Percentiles rank a stretch among this genome's conserved stretches.
phyloP scores from a whole-genome alignment of 2,888 invertebrate species.

The Xanthia icteritia region DNA sequence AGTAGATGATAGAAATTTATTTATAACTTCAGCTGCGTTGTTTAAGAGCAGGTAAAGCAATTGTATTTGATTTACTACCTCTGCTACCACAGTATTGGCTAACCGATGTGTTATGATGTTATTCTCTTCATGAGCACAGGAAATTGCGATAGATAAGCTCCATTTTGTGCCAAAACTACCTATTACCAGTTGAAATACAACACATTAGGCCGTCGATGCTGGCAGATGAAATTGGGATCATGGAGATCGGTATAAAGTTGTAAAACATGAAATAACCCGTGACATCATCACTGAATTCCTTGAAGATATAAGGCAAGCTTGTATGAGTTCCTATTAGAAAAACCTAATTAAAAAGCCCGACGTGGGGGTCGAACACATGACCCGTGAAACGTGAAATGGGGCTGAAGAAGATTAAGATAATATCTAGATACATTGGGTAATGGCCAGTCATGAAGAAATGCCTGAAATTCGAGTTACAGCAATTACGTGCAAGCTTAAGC shows the following conservation, averaged over 20 bases:
- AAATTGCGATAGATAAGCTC: slow-evolving; percentile 41
- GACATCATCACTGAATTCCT: neutral
- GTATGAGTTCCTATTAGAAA: neutral
- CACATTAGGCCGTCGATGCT: slow-evolving; percentile 21
- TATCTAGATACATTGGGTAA: neutral
- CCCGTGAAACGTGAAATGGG: neutral
- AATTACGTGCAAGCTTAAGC: neutral
- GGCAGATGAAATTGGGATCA: slow-evolving; percentile 32
- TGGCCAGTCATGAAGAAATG: neutral
- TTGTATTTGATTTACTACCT: slow-evolving; percentile 43
- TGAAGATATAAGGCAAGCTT: neutral
- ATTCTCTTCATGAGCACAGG: slow-evolving; percentile 41
- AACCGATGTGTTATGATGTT: slow-evolving; percentile 45
- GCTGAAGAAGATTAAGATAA: neutral
- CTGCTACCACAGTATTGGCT: slow-evolving; percentile 19
- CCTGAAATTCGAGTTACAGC: neutral
- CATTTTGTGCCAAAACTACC: slow-evolving; percentile 33
- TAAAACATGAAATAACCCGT: neutral
- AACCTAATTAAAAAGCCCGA: neutral
- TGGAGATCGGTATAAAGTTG: neutral
- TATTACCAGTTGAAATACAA: slow-evolving; percentile 25
- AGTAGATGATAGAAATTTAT: slow-evolving; percentile 11
- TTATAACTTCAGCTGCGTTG: slow-evolving; percentile 29
- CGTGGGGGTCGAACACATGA: no score
- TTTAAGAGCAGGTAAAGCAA: slow-evolving; percentile 45